Base-by-base conservation (phyloP, 2,113 vertebrate genomes). In the Aramus guarauna region DNA sequence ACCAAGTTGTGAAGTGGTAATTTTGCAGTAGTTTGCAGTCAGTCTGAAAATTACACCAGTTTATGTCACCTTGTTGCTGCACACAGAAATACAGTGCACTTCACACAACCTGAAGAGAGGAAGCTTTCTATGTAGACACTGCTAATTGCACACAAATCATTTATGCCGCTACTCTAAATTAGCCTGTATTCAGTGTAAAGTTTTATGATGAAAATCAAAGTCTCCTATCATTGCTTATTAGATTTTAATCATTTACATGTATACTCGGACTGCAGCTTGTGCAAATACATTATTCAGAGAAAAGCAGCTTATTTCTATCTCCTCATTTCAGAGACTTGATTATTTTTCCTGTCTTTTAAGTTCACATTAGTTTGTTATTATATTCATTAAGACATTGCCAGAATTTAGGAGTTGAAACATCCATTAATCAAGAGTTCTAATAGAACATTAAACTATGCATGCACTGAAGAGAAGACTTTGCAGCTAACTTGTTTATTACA, bases 161-260 rank as follows among this genome's bases (percentile, higher is more conserved):
- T 91, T 77, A 64, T 88, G 30, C 27, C 55, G 32, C 24, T 67
- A 23, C 11, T 78, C 24, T 82, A 88, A 86, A 88, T 92, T 76
- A 92, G 56, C 41, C 34, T 74, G 8, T 16, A 36, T 69, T 63
- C 55, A 9, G 24, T 27, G 9, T 19, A 66, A 87, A 83, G 10
- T 95, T 92, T 92, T 88, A 47, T 64, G 55, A 64, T 50, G 12
- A 92, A 95, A 95, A 94, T 91, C 21, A 4, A 94, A 72, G 56
- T 78, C 36, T 74, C 12, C 12, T 74, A 52, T 77, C 60, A 88
- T 75, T 89, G 29, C 14, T 55, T 89, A 85, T 95, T 91, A 80
- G 81, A 83, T 82, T 94, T 94, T 90, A 96, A 88, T 95, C 39
- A 91, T 94, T 94, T 91, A 69, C 26, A 17, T 52, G 20, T 58